These are phyloP conservation scores for Stenodema calcarata DNA, from an alignment of 2,888 invertebrate species.

Conservation along the genomic window DNA sequence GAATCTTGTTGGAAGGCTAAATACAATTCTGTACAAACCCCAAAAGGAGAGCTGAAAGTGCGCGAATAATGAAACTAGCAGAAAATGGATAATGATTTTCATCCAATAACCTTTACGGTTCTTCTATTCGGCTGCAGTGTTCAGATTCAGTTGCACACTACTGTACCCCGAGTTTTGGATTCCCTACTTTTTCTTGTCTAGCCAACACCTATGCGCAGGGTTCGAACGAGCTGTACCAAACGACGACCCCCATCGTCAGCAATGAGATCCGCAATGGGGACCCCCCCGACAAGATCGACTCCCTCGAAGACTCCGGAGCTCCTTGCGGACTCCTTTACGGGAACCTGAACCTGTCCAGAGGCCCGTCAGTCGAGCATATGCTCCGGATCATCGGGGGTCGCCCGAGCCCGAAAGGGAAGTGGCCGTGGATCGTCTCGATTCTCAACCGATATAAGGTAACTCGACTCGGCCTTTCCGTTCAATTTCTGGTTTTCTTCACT, in stretches of 20 bases:
- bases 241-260: not conserved
- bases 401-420: constrained; percentile 79
- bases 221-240: not conserved
- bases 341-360: not conserved
- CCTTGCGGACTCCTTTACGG: constrained; percentile 32
- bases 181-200: constrained; percentile 20
- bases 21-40: no score
- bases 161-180: not conserved
- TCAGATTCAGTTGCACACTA: not conserved
- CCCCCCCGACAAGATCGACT: not conserved
- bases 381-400: constrained; percentile 86
- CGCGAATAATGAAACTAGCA: no score
- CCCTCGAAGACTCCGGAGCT: not conserved
- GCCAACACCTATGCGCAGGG: constrained; percentile 36
- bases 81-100: no score
- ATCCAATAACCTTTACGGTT: no score
- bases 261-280: constrained; percentile 8
- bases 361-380: constrained; percentile 51
- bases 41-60: no score
- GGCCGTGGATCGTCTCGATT: constrained; percentile 96
- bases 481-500: not conserved
- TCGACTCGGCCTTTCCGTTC: not conserved
- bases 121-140: not conserved
- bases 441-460: constrained; percentile 80
- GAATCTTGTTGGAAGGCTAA: no score